Conservation (phyloP, 2,888 invertebrate genomes). For the Pelosia muscerda region DNA sequence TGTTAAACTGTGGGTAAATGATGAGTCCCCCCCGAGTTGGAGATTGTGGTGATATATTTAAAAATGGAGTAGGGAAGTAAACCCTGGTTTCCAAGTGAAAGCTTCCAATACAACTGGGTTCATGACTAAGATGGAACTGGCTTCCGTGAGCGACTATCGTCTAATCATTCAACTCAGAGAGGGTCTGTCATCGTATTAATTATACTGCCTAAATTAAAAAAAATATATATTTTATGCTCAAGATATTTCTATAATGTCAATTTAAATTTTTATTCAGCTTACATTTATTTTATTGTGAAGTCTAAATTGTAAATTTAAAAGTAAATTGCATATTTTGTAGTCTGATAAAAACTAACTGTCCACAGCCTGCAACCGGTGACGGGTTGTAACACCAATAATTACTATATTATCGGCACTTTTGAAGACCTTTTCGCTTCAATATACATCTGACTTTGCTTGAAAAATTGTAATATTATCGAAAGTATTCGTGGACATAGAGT, state of each 20-base stretch:
- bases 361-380: conserved; percentile 26
- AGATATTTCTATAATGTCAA: conserved; percentile 43
- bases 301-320: conserved; percentile 50
- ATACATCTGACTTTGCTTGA: conserved; percentile 11
- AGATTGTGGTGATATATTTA: too few relatives aligned
- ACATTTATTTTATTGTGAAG: conserved; percentile 53
- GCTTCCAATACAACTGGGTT: not conserved
- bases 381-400: conserved; percentile 48
- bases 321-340: conserved; percentile 40
- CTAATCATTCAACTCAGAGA: not conserved
- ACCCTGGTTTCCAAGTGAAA: too few relatives aligned
- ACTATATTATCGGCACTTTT: conserved; percentile 58
- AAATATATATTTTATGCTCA: too few relatives aligned
- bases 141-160: not conserved
- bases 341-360: conserved; percentile 44
- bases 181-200: conserved; percentile 37
- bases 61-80: not conserved
- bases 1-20: too few relatives aligned
- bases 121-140: not conserved
- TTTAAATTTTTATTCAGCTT: conserved; percentile 50
- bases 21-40: too few relatives aligned
- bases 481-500: too few relatives aligned
- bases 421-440: conserved; percentile 27
- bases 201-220: conserved; percentile 35
- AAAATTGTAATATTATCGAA: not conserved